Evolutionary conservation across 2,113 vertebrate species (phyloP), one percentile per base, ranked within the genome.

Genomic region (Speoplatyrhinus poulsoni): DNA sequence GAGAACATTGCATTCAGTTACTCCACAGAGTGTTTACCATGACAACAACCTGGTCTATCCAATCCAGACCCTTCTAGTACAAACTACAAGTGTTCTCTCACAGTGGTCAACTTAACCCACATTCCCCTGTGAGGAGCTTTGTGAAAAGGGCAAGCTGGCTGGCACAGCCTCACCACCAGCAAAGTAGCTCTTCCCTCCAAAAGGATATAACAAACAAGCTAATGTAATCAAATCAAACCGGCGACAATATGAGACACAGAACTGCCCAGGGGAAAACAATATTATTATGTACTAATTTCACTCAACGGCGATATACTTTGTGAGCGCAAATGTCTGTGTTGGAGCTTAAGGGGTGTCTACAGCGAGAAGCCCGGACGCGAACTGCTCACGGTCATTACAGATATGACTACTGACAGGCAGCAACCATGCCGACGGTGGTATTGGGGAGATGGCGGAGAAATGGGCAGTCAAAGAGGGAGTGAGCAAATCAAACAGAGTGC

Each of bases 1-100:
- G 60, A 57, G 46, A 77, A 76, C 53, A 69, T 26, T 32, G 26
- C 9, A 15, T 75, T 60, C 26, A 69, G 77, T 80, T 77, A 73
- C 46, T 53, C 41, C 36, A 50, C 48, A 53, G 41, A 72, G 17
- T 62, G 70, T 85, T 80, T 67, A 36, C 48, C 75, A 66, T 68
- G 72, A 62, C 67, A 65, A 73, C 54, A 67, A 26, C 32, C 60
- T 16, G 17, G n/a, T 19, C 59, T 19, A 11, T 10, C 12, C 49
- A 6, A 41, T 57, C 53, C 41, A 68, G 66, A 48, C 47, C 12
- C 16, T 68, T 32, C 17, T 17, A 32, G 26, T 32, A 71, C 49
- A 56, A 47, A 64, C 50, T 67, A 26, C 19, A 26, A 26, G 50
- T 32, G 56, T 56, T 49, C 0, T 0, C 58, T 11, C 61, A 57